These are phyloP conservation scores for Julus scandinavius DNA, from an alignment of 2,888 invertebrate species.

Conservation along the genomic window DNA sequence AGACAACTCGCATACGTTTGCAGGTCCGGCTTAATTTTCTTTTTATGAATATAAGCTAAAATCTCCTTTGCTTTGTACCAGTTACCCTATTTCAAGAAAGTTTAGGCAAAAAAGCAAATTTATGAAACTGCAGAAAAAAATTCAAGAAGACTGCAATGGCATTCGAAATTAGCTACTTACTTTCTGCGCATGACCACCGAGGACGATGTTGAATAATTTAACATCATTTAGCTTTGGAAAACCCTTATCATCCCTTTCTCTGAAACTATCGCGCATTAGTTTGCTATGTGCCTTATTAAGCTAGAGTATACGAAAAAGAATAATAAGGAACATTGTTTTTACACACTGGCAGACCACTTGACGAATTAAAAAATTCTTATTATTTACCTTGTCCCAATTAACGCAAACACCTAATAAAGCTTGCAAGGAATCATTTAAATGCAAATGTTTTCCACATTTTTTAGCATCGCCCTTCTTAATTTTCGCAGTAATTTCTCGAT, in stretches of 20 bases:
- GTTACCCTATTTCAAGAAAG: constrained; percentile 46
- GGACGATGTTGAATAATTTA: constrained; percentile 45
- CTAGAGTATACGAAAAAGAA: not conserved
- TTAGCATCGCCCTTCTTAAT: not conserved
- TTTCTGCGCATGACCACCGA: constrained; percentile 42
- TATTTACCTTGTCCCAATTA: constrained; percentile 49
- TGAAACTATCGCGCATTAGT: not conserved
- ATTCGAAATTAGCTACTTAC: not conserved
- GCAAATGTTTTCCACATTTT: not conserved
- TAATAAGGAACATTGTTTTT: not conserved
- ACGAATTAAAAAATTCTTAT: not conserved
- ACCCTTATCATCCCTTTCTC: not conserved
- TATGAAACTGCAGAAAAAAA: not conserved
- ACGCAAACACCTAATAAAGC: constrained; percentile 54
- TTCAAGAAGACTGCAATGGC: not conserved
- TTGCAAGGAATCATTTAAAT: constrained; percentile 8
- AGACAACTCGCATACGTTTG: constrained; percentile 52
- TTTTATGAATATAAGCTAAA: not conserved
- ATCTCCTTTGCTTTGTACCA: constrained; percentile 37
- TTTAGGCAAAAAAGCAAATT: not conserved
- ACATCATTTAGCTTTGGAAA: constrained; percentile 22
- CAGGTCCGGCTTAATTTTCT: constrained; percentile 25
- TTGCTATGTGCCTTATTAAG: constrained; percentile 38
- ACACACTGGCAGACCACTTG: not conserved
- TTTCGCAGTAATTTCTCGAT: constrained; percentile 34